Evolutionary conservation across 2,888 invertebrate genomes (phyloP).

Genomic region (Actias luna): DNA sequence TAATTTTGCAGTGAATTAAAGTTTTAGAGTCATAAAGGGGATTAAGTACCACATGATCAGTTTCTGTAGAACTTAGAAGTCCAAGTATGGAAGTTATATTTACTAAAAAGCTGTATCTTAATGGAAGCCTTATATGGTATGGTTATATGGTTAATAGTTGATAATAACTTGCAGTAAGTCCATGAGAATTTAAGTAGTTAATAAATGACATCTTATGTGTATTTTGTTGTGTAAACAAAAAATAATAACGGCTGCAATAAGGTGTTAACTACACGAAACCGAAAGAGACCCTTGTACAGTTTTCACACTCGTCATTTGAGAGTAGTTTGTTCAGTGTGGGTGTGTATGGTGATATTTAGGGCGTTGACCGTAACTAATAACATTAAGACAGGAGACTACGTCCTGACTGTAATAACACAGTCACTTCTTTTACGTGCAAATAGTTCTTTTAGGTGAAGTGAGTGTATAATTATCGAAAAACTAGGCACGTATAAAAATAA

Average conservation of each 20-base stretch:
- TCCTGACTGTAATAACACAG: neutral
- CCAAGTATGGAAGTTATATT: too few species aligned
- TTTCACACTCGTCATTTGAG: constrained; percentile 17
- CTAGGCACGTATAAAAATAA: neutral
- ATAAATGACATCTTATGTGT: neutral
- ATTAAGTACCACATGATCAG: too few species aligned
- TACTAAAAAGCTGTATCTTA: too few species aligned
- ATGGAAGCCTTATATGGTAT: too few species aligned
- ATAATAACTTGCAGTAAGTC: neutral
- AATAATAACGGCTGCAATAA: neutral
- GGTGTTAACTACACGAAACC: constrained; percentile 1
- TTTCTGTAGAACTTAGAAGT: too few species aligned
- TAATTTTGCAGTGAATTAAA: too few species aligned
- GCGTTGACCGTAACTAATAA: constrained; percentile 5
- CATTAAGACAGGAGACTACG: neutral
- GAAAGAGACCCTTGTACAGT: constrained; percentile 12
- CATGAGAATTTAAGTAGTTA: neutral
- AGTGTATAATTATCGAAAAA: neutral
- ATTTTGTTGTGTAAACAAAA: neutral
- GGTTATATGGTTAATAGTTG: neutral
- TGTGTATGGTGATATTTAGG: constrained; percentile 16
- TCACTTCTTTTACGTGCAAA: neutral
- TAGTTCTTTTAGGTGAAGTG: neutral
- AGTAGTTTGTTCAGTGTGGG: constrained; percentile 36
- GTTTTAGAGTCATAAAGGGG: too few species aligned